These are phyloP conservation scores for Fringilla coelebs DNA, from an alignment of 2,797 vertebrate genomes.

Conservation along the genomic window DNA sequence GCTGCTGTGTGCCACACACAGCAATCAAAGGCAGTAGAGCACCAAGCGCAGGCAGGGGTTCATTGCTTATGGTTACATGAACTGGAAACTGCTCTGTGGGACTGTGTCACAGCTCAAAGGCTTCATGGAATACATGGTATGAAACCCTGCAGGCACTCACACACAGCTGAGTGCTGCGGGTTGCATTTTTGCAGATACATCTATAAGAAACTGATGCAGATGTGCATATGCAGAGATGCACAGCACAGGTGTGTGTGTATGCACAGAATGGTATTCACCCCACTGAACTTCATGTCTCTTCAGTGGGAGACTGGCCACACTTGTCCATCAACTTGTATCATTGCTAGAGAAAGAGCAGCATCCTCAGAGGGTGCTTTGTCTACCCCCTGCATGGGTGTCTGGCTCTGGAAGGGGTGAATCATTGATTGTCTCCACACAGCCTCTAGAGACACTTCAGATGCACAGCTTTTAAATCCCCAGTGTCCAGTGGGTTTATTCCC, in stretches of 20 bases:
- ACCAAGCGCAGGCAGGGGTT: neutral
- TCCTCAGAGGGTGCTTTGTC: neutral
- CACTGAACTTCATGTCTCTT: neutral
- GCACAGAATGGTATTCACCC: neutral
- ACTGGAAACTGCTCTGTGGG: neutral
- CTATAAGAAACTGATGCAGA: neutral
- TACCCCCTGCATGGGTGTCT: neutral
- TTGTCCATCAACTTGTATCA: neutral
- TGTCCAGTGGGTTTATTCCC: neutral
- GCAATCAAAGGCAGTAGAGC: neutral
- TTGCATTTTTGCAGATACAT: neutral
- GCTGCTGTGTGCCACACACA: neutral
- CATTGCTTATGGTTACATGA: neutral
- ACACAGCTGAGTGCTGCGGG: neutral
- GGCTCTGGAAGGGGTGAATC: neutral
- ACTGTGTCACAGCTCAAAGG: neutral
- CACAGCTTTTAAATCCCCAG: neutral
- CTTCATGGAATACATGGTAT: neutral
- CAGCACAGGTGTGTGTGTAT: fast-evolving
- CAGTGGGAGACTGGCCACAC: neutral
- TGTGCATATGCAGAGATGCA: neutral
- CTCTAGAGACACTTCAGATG: neutral
- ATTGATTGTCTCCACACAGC: neutral
- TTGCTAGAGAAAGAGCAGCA: neutral
- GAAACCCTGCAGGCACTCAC: neutral